Percentiles rank a stretch among this genome's conserved stretches.
phyloP scores from a whole-genome alignment of 2,888 invertebrate species.

The Drosophila greeni region DNA sequence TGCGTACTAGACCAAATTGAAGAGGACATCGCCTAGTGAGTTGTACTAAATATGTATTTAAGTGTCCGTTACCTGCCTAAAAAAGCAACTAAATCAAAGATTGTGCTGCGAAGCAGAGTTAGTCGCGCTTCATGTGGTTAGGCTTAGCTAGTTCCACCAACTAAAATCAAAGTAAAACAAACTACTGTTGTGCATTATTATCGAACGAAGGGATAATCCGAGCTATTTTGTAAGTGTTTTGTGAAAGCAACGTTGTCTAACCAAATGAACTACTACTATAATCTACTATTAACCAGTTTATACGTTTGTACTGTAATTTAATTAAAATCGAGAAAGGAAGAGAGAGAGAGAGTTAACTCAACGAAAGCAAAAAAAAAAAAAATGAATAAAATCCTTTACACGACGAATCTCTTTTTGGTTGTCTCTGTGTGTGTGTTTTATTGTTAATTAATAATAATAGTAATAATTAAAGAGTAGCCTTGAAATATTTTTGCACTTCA shows the following conservation, averaged over 20 bases:
- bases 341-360: conserved; percentile 24
- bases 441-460: conserved; percentile 18
- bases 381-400: conserved; percentile 58
- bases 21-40: conserved; percentile 18
- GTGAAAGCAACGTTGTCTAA: conserved; percentile 65
- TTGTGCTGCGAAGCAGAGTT: conserved; percentile 37
- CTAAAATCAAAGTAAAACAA: conserved; percentile 40
- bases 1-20: conserved; percentile 11
- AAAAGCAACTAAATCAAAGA: conserved; percentile 41
- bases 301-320: conserved; percentile 64
- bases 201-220: conserved; percentile 24
- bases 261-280: conserved; percentile 63
- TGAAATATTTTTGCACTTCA: conserved; percentile 47
- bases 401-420: conserved; percentile 50
- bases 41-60: conserved; percentile 34
- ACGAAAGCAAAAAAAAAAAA: conserved; percentile 31
- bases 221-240: conserved; percentile 64
- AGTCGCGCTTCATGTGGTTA: conserved; percentile 61
- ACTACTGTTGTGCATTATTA: conserved; percentile 61
- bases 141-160: conserved; percentile 53
- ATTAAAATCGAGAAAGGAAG: conserved; percentile 26
- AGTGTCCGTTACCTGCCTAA: conserved; percentile 51
- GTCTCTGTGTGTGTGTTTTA: conserved; percentile 40
- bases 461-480: conserved; percentile 7
- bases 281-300: conserved; percentile 57